Conservation (phyloP, 2,888 invertebrate genomes). For the Clepsis dumicolana region DNA sequence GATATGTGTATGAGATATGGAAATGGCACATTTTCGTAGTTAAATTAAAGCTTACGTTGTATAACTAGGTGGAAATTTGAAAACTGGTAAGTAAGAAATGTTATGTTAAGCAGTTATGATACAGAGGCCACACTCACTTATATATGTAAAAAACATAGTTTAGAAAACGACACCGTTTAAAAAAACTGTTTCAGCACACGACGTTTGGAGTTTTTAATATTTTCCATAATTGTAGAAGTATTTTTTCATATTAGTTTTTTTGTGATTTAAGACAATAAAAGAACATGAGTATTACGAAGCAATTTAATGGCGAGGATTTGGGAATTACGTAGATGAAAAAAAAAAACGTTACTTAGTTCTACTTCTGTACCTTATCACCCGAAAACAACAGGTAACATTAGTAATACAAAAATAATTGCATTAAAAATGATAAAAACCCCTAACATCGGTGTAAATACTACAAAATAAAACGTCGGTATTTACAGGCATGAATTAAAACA, state of each 20-base stretch:
- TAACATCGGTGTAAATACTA: not conserved
- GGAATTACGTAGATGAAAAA: too few relatives aligned
- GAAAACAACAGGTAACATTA: too few relatives aligned
- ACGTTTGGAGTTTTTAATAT: not conserved
- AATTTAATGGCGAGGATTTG: too few relatives aligned
- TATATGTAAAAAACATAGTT: constrained; percentile 39
- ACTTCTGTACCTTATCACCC: too few relatives aligned
- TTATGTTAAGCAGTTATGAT: constrained; percentile 40
- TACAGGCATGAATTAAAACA: not conserved
- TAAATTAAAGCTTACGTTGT: constrained; percentile 49
- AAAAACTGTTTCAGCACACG: not conserved
- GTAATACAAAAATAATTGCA: not conserved
- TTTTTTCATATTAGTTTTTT: too few relatives aligned
- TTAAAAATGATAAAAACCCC: constrained; percentile 16
- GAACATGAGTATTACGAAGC: too few relatives aligned
- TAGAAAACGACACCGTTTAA: constrained; percentile 26
- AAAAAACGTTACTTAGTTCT: too few relatives aligned
- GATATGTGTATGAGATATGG: constrained; percentile 61
- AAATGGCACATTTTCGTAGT: constrained; percentile 51
- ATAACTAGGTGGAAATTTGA: constrained; percentile 39
- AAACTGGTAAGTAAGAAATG: constrained; percentile 38
- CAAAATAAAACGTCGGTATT: constrained; percentile 8
- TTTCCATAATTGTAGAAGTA: too few relatives aligned
- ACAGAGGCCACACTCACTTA: constrained; percentile 43
- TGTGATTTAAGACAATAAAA: too few relatives aligned